phyloP scores from a whole-genome alignment of 1,140 invertebrate genomes.

The Hypsibius dujardini region DNA sequence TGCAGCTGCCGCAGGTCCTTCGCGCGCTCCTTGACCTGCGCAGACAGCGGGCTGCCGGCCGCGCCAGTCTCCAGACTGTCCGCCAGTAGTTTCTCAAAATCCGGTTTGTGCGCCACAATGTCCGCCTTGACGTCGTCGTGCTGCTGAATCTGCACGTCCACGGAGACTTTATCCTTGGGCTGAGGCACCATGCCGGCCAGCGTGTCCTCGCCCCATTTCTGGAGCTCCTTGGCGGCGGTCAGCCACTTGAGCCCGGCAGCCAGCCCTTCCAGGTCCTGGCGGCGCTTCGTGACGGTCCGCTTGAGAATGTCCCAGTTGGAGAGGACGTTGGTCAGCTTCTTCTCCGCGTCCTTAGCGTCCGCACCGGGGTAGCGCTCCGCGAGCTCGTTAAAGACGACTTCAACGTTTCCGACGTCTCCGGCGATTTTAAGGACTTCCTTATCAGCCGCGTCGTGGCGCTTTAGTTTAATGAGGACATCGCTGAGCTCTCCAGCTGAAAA shows the following conservation, averaged over 20 bases:
- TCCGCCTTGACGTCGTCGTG: slow-evolving; percentile 67
- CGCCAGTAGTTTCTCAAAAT: slow-evolving; percentile 57
- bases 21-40: slow-evolving; percentile 52
- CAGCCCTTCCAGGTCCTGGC: not conserved
- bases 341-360: slow-evolving; percentile 68
- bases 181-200: slow-evolving; percentile 21
- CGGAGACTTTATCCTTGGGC: slow-evolving; percentile 2
- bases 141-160: slow-evolving; percentile 22
- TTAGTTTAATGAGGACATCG: slow-evolving; percentile 58
- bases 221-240: slow-evolving; percentile 67
- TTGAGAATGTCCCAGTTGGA: slow-evolving; percentile 72
- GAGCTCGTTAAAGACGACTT: slow-evolving; percentile 30
- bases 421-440: slow-evolving; percentile 83
- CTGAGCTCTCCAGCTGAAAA: slow-evolving; percentile 61
- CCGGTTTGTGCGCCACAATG: slow-evolving; percentile 77
- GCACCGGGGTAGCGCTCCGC: slow-evolving; percentile 58
- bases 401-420: slow-evolving; percentile 36
- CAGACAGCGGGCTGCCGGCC: slow-evolving; percentile 39
- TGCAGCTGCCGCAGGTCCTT: slow-evolving; percentile 55
- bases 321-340: slow-evolving; percentile 62
- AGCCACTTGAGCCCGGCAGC: slow-evolving; percentile 46
- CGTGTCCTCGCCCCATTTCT: slow-evolving; percentile 34
- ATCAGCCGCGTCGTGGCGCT: slow-evolving; percentile 81
- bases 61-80: slow-evolving; percentile 33
- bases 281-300: slow-evolving; percentile 34